Conservation (phyloP, 2,888 invertebrate genomes). For the Dascillus cervinus region DNA sequence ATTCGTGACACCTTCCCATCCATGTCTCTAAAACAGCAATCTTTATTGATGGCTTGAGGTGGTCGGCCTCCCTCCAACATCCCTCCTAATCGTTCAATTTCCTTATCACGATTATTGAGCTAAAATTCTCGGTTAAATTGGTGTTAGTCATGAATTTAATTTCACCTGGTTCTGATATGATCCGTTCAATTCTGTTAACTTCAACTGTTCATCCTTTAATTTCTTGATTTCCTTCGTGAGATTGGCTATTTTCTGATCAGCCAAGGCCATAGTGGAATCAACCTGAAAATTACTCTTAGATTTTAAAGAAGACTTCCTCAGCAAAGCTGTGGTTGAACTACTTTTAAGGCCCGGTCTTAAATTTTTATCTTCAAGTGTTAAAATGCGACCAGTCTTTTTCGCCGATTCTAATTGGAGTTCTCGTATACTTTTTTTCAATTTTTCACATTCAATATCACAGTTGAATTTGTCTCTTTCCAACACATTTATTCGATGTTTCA, state of each 20-base stretch:
- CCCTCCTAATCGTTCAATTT: conserved; percentile 60
- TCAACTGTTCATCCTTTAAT: conserved; percentile 38
- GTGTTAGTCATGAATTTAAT: background rate
- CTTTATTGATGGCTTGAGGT: conserved; percentile 52
- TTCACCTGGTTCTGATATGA: conserved; percentile 23
- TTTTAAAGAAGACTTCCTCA: conserved; percentile 43
- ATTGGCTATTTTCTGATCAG: conserved; percentile 37
- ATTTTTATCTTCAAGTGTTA: conserved; percentile 8
- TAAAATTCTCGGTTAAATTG: conserved; percentile 13
- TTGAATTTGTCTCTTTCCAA: conserved; percentile 54
- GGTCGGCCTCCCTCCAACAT: conserved; percentile 68
- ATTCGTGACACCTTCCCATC: conserved; percentile 42
- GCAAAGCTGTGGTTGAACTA: conserved; percentile 29
- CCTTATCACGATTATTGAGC: conserved; percentile 52
- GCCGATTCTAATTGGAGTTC: conserved; percentile 43
- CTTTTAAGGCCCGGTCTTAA: conserved; percentile 11
- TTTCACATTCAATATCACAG: conserved; percentile 41
- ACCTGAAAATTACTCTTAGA: conserved; percentile 43
- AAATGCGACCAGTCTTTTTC: conserved; percentile 13
- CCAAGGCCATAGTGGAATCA: conserved; percentile 38
- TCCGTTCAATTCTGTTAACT: conserved; percentile 35
- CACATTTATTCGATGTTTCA: conserved; percentile 44
- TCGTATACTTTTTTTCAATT: conserved; percentile 54
- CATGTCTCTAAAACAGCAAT: conserved; percentile 56
- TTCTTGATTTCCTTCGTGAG: conserved; percentile 41